Conservation (phyloP, 92 coral and sea anemone species). For the Epizoanthus ramosus region DNA sequence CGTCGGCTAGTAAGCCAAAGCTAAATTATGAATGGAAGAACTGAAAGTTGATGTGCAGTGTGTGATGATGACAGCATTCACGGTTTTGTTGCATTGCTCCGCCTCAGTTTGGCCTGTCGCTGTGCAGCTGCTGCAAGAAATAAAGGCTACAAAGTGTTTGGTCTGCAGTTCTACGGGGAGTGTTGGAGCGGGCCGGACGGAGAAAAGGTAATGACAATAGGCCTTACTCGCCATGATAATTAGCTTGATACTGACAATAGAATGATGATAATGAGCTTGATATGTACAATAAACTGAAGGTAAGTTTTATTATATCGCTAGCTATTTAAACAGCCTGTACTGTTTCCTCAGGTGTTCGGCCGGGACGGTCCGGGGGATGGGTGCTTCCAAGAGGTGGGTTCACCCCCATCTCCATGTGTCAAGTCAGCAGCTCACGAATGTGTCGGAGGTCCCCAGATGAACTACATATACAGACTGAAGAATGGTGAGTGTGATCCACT, state of each 20-base stretch:
- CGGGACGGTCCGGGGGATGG: background rate
- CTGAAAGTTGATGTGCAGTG: background rate
- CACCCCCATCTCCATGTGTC: conserved; percentile 14
- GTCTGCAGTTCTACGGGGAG: conserved; percentile 22
- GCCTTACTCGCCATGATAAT: too few species aligned
- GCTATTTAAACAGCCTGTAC: background rate
- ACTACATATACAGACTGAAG: conserved; percentile 20
- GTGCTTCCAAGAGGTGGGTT: background rate
- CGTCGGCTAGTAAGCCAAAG: too few species aligned
- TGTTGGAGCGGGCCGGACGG: conserved; percentile 10
- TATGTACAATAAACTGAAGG: too few species aligned
- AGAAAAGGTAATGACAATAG: background rate
- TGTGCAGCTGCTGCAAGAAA: conserved; percentile 18
- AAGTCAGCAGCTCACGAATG: conserved; percentile 4
- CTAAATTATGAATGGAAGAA: too few species aligned
- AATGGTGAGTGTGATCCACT: background rate
- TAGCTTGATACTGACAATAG: too few species aligned
- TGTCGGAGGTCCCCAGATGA: conserved; percentile 16
- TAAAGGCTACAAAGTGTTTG: background rate
- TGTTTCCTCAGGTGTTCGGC: background rate
- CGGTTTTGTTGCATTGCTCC: background rate
- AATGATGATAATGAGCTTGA: too few species aligned
- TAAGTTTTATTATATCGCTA: too few species aligned
- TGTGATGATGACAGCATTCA: background rate
- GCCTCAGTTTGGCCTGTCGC: conserved; percentile 9